A percentile compares a stretch with the other conserved stretches of the same genome.
These are phyloP conservation scores for Oenanthe melanoleuca DNA, from an alignment of 2,113 vertebrate species.

Conservation along the genomic window DNA sequence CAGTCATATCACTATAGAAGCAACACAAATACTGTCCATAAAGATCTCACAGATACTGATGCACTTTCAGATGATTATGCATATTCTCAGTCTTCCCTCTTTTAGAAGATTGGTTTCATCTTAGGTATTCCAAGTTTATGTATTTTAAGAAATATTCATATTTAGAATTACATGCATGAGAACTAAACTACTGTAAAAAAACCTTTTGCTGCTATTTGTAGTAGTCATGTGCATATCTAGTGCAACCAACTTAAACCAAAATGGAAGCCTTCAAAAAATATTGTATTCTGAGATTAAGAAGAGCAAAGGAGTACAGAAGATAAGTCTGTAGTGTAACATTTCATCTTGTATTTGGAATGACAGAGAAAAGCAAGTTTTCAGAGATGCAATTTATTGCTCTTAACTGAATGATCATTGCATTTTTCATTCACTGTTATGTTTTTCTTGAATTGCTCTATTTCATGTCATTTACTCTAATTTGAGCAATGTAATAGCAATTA, in stretches of 20 bases:
- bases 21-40: background rate
- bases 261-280: background rate
- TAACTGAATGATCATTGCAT: background rate
- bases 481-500: background rate
- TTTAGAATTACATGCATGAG: background rate
- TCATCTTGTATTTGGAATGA: background rate
- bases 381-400: background rate
- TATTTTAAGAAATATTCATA: background rate
- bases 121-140: background rate
- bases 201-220: background rate
- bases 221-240: background rate
- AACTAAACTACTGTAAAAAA: background rate
- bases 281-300: background rate
- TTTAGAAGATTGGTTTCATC: background rate
- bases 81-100: background rate
- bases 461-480: background rate
- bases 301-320: background rate
- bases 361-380: background rate
- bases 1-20: background rate
- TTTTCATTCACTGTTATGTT: background rate
- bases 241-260: background rate
- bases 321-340: background rate
- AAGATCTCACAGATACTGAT: background rate
- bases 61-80: background rate
- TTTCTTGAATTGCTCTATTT: conserved; percentile 3